Evolutionary conservation across 2,113 vertebrate species (phyloP).

Genomic region (Siniperca chuatsi): DNA sequence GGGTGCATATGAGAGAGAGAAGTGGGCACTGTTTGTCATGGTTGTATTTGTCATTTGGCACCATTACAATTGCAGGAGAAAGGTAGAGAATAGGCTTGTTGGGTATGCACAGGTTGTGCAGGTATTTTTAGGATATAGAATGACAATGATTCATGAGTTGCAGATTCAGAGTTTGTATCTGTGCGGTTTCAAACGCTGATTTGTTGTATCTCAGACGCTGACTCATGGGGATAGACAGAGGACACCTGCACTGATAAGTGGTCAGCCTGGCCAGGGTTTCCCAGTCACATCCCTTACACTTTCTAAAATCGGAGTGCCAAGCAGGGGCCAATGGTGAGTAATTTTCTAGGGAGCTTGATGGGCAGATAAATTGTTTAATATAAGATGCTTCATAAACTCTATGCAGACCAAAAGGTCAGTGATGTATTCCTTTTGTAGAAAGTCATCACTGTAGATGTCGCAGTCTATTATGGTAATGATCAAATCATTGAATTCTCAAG

Average conservation of each 20-base stretch:
- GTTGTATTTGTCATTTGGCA: background rate
- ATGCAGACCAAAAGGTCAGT: conserved; percentile 22
- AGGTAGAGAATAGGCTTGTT: background rate
- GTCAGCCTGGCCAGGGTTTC: conserved; percentile 6
- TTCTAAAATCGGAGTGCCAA: conserved; percentile 14
- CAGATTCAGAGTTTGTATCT: background rate
- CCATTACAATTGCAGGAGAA: background rate
- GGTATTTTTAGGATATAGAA: background rate
- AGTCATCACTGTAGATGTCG: background rate
- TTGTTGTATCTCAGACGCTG: background rate
- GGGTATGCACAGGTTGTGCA: background rate
- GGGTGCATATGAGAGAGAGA: background rate
- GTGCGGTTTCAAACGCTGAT: background rate
- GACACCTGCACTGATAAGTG: background rate
- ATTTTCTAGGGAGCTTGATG: conserved; percentile 2
- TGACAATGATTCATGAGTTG: background rate
- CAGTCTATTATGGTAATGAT: conserved; percentile 17
- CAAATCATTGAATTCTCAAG: conserved; percentile 13
- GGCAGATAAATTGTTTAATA: conserved; percentile 9
- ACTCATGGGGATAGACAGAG: background rate
- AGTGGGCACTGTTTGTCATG: background rate
- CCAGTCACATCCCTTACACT: background rate
- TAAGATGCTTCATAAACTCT: conserved; percentile 5
- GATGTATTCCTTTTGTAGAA: conserved; percentile 20
- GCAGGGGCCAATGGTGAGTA: background rate